Base-by-base conservation (phyloP, 2,113 vertebrate genomes). In the Nasalis larvatus region DNA sequence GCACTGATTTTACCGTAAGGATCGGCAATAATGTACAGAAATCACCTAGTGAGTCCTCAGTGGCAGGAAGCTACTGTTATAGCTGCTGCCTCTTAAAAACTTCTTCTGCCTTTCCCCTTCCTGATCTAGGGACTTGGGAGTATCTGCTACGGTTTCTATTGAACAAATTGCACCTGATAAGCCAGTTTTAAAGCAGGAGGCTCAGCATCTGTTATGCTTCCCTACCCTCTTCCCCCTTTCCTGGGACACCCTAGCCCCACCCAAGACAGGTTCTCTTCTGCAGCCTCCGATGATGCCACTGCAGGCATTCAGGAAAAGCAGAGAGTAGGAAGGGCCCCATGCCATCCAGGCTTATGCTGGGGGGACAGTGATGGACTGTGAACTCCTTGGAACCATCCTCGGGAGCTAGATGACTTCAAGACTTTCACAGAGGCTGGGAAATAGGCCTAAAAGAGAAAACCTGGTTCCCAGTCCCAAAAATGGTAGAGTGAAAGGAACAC, bases 131-230 rank as follows among this genome's bases (percentile, higher is more conserved):
- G 25, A 60, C 92, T 12, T 74, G 27, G 32, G 74, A 68, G 25
- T 76, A 17, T 95, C 76, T 76, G 30, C 85, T 58, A 86, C 3
- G n/a, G 76, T 86, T 89, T 97, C 94, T 69, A 16, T 32, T 91
- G 83, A 95, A 91, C 52, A 94, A 68, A 35, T 17, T 21, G 71
- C n/a, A 89, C 84, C 78, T 12, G 89, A 12, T 93, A 77, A 90
- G 60, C 74, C 17, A 17, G 58, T 90, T 95, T 96, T 69, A 91
- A 89, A 97, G 89, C n/a, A 60, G 86, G 78, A 96, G 47, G 42
- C 73, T 94, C 83, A 86, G 89, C 68, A 47, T 58, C 42, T 68
- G 74, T n/a, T 69, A 49, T 63, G 14, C 7, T 4, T 12, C 9
- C 10, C 37, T 14, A 23, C 6, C 0, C 1, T 0, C 49, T 18